Base-by-base conservation (phyloP, 1,140 invertebrate genomes). In the Listronotus bonariensis region DNA sequence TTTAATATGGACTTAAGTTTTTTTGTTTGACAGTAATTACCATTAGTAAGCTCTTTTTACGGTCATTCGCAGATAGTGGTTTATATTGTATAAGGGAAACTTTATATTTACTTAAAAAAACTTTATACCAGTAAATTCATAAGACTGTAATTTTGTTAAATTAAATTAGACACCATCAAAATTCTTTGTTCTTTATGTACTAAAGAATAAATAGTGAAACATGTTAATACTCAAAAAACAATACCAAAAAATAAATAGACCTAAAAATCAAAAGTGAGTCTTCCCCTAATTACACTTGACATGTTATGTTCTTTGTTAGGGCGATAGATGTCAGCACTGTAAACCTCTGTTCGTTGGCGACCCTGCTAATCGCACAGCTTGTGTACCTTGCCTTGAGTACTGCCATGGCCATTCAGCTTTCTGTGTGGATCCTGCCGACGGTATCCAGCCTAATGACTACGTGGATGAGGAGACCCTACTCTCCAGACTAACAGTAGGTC, bases 331-430 rank as follows among this genome's bases (percentile, higher is more conserved):
- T 78, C 88, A 95, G 69, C 89, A 91, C 78, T 98, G 96, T 77
- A 86, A 90, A 74, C 89, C 90, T 1, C 81, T 95, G 42, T 97
- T 89, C 80, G 95, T 97, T 40, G 95, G 95, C 15, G 91, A 97
- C 82, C 95, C 95, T 0, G 85, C 84, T 0, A 88, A 95, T 72
- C 91, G 92, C 68, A 91, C 89, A 0, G 86, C 88, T 57, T 98
- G 96, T 77, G 85, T 93, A 11, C 89, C 94, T 0, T 98, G 96
- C 74, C 80, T 85, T 0, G 88, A 91, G 26, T 95, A 93, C 79
- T 98, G 96, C 70, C 88, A 97, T 78, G 90, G 91, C 0, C 95
- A 98, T 77, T 92, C 91, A 3, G 80, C 86, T 11, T 83, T 91
- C 18, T 97, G 96, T 77, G 84, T 94, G 15, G 84, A 85, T 65